Evolutionary conservation across 2,113 vertebrate species (phyloP), one percentile per base, ranked within the genome.

Genomic region (Myodes glareolus): DNA sequence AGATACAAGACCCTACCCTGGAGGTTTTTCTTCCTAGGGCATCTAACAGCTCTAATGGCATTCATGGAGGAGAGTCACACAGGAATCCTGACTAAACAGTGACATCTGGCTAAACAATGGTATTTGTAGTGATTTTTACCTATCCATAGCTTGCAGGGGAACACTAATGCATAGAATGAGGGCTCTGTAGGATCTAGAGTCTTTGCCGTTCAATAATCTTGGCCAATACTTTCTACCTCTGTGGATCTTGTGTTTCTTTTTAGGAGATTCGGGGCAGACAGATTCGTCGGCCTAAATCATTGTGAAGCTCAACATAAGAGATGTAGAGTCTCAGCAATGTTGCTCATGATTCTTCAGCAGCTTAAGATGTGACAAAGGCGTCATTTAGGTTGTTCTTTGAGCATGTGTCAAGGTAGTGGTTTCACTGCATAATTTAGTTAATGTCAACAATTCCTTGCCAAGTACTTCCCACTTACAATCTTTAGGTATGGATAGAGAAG

Each of bases 101-200:
- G 63, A 68, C 36, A 21, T 68, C 13, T 58, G 3, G 5, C 33
- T 9, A 8, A 58, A 81, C 39, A 25, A 45, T 13, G 3, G 0
- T 0, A 45, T 85, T 72, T 81, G 17, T 19, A 36, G 58, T 76
- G 55, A 14, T 67, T 65, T 39, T 21, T 47, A 61, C 4, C 9
- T 17, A 36, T 17, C 75, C 11, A 10, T 3, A 0, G 33, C 52
- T 63, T 25, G 7, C 2, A 33, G 8, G 4, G 27, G 47, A 42
- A n/a, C 67, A 8, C 16, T 13, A 19, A 19, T 6, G 0, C 3
- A 7, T 7, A 0, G 42, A 25, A 7, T 29, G 12, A 84, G 11
- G 61, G 39, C 33, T 12, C 7, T 11, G 2, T 42, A 63, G 47
- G 33, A 19, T 67, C 33, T 23, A n/a, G 17, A 31, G n/a, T 29